phyloP scores from a whole-genome alignment of 2,113 vertebrate species.

The Mesoclemmys tuberculata region DNA sequence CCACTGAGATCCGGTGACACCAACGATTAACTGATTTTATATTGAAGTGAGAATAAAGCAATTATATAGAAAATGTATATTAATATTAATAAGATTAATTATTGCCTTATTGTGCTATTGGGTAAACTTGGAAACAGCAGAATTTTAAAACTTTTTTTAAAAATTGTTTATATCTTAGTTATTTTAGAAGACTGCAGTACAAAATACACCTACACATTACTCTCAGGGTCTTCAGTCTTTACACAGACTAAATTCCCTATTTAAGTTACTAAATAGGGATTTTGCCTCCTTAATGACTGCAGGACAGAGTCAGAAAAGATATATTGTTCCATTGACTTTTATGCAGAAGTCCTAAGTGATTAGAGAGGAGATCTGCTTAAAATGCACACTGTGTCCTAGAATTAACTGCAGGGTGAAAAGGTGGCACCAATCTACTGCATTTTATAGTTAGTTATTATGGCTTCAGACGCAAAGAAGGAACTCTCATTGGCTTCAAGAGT shows the following conservation, averaged over 20 bases:
- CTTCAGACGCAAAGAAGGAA: not conserved
- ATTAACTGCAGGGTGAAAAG: not conserved
- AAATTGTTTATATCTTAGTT: not conserved
- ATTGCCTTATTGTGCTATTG: not conserved
- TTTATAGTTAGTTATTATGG: not conserved
- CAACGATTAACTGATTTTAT: too few relatives aligned
- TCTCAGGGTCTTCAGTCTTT: not conserved
- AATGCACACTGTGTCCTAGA: not conserved
- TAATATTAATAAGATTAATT: too few relatives aligned
- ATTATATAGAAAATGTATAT: too few relatives aligned
- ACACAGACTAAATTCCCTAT: not conserved
- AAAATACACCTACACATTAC: not conserved
- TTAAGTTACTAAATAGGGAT: fast-evolving
- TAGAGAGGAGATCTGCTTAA: not conserved
- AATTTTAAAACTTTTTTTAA: not conserved
- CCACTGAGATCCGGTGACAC: too few relatives aligned
- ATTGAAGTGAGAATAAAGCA: too few relatives aligned
- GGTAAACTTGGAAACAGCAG: not conserved
- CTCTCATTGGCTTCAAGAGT: not conserved
- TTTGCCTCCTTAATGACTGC: not conserved
- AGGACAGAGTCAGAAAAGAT: not conserved
- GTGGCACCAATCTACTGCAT: not conserved
- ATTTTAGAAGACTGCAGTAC: not conserved
- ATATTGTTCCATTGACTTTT: not conserved
- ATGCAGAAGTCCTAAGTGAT: not conserved